Evolutionary conservation across 1,140 invertebrate genomes (phyloP).

Genomic region (Geopemphigus sp.): DNA sequence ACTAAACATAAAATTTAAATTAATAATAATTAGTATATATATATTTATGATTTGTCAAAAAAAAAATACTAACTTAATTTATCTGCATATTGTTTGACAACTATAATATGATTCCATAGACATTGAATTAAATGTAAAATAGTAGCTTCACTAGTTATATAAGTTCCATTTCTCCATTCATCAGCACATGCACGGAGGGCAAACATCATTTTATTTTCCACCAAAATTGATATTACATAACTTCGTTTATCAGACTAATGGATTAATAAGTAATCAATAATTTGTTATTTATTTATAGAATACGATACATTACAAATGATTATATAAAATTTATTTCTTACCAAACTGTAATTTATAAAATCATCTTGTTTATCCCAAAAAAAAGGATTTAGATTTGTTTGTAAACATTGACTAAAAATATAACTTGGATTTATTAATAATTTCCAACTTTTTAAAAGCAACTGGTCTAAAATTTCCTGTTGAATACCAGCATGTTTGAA

Average conservation of each 20-base stretch:
- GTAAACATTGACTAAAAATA: slow-evolving; percentile 62
- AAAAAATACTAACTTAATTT: slow-evolving; percentile 59
- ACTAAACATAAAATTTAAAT: slow-evolving; percentile 56
- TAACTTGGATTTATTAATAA: slow-evolving; percentile 67
- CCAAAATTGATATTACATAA: slow-evolving; percentile 70
- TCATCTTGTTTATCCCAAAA: slow-evolving; percentile 55
- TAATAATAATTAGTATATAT: too few species aligned
- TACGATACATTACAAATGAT: too few species aligned
- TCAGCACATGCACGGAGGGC: slow-evolving; percentile 71
- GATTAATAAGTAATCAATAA: too few species aligned
- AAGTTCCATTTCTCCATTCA: slow-evolving; percentile 71
- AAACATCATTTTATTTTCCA: slow-evolving; percentile 71
- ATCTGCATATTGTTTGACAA: slow-evolving; percentile 71
- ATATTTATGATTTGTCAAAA: too few species aligned
- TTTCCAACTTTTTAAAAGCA: slow-evolving; percentile 64
- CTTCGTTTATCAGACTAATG: slow-evolving; percentile 63
- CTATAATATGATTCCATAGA: slow-evolving; percentile 70
- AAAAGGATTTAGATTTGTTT: slow-evolving; percentile 65
- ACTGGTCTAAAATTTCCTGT: slow-evolving; percentile 63
- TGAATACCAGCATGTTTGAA: slow-evolving; percentile 66
- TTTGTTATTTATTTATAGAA: too few species aligned
- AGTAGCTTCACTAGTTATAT: slow-evolving; percentile 65
- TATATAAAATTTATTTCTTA: too few species aligned
- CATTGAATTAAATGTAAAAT: slow-evolving; percentile 72
- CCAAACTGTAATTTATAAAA: slow-evolving; percentile 22